Evolutionary conservation across 2,888 invertebrate genomes (phyloP).

Genomic region (Tetragonisca angustula): DNA sequence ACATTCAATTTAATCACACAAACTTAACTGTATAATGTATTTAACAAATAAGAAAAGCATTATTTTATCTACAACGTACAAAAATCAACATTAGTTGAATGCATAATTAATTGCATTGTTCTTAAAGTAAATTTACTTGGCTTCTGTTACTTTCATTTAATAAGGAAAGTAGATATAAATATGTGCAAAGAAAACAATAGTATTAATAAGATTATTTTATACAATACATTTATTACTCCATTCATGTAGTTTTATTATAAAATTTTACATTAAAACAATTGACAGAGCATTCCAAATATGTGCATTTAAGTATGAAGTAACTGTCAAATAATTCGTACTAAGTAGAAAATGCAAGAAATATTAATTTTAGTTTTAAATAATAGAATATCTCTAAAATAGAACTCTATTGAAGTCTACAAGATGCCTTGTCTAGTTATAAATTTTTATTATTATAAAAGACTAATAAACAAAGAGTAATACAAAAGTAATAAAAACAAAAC

Average conservation of each 20-base stretch:
- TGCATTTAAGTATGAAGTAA: conserved; percentile 35
- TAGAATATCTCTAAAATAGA: neutral
- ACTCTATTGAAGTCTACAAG: neutral
- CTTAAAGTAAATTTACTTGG: neutral
- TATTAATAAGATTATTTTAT: neutral
- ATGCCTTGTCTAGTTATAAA: conserved; percentile 33
- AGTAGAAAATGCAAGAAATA: neutral
- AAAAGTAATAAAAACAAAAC: neutral
- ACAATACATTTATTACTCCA: neutral
- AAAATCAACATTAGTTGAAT: neutral
- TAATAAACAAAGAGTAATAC: neutral
- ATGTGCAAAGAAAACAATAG: neutral
- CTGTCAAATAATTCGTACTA: conserved; percentile 7
- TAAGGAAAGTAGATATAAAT: neutral
- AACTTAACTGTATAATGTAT: conserved; percentile 17
- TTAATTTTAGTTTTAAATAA: conserved; percentile 39
- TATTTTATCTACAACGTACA: conserved; percentile 26
- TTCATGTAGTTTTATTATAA: conserved; percentile 13
- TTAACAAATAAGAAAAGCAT: conserved; percentile 7
- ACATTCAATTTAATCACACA: conserved; percentile 15
- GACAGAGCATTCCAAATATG: conserved; percentile 33
- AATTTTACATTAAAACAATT: conserved; percentile 13
- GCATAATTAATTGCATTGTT: neutral
- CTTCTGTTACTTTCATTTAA: neutral
- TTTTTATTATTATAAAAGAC: conserved; percentile 18